Evolutionary conservation across 2,113 vertebrate genomes (phyloP).

Genomic region (cattle (Bos taurus)): DNA sequence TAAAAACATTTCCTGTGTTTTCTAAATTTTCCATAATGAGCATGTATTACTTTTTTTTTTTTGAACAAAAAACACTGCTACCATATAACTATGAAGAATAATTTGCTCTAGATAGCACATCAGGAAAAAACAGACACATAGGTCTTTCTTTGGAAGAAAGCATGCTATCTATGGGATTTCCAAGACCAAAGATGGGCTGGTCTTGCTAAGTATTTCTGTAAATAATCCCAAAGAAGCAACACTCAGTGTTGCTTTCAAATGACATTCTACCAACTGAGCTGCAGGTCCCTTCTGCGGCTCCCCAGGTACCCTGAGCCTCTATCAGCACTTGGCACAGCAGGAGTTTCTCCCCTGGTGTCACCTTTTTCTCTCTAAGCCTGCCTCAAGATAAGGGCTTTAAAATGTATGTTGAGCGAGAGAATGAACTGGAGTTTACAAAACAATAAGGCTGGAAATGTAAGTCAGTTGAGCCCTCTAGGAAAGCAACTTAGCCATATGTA

Average conservation of each 20-base stretch:
- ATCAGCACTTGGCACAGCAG: neutral
- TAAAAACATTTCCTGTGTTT: neutral
- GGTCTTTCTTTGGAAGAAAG: neutral
- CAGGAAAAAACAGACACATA: neutral
- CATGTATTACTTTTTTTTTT: neutral
- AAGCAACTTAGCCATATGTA: neutral
- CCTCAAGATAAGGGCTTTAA: neutral
- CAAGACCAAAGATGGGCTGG: neutral
- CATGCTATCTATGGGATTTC: neutral
- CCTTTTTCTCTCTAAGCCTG: neutral
- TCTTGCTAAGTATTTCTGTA: neutral
- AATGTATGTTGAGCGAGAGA: neutral
- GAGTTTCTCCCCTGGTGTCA: neutral
- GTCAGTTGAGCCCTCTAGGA: neutral
- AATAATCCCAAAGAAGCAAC: neutral
- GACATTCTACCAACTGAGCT: neutral
- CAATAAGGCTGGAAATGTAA: neutral
- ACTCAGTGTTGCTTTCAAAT: neutral
- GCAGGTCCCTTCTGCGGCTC: neutral
- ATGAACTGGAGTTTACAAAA: conserved; percentile 22
- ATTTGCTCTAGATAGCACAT: neutral
- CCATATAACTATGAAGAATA: neutral
- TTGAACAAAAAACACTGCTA: neutral
- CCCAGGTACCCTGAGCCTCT: neutral
- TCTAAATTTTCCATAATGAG: neutral